Evolutionary conservation across 2,797 vertebrate species (phyloP).

Genomic region (Sebastes taczanowskii): DNA sequence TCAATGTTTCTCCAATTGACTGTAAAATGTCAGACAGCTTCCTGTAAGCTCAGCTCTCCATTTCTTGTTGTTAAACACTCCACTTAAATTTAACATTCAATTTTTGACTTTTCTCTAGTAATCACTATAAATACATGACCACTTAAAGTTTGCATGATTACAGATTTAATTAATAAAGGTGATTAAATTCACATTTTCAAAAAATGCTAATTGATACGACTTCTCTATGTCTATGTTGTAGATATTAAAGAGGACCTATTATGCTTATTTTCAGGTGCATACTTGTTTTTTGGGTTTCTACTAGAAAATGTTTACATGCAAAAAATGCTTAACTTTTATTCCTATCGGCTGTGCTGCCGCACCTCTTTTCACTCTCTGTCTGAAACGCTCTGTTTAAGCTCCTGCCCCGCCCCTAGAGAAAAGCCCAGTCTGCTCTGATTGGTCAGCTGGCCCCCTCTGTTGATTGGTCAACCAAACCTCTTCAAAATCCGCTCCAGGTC

Average conservation of each 20-base stretch:
- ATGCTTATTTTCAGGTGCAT: no score
- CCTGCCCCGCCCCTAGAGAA: no score
- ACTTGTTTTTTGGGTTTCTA: no score
- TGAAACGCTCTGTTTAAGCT: no score
- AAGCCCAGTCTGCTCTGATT: no score
- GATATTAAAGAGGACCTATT: not conserved
- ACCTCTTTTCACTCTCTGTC: no score
- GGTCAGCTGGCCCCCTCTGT: no score
- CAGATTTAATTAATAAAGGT: not conserved
- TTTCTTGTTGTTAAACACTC: constrained; percentile 10
- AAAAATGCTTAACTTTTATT: no score
- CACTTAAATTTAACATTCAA: constrained; percentile 2
- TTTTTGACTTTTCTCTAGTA: not conserved
- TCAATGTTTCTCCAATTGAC: constrained; percentile 29
- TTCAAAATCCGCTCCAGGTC: no score
- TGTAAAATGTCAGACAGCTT: constrained; percentile 16
- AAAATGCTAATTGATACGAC: not conserved
- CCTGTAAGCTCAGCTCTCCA: constrained; percentile 14
- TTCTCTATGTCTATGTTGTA: not conserved
- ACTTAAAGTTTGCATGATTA: not conserved
- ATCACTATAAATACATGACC: not conserved
- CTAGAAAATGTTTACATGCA: no score
- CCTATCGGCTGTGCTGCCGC: no score
- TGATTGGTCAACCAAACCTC: no score
- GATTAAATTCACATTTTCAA: not conserved